Conservation (phyloP, 1,140 invertebrate species). For the Scaptodrosophila lebanonensis region DNA sequence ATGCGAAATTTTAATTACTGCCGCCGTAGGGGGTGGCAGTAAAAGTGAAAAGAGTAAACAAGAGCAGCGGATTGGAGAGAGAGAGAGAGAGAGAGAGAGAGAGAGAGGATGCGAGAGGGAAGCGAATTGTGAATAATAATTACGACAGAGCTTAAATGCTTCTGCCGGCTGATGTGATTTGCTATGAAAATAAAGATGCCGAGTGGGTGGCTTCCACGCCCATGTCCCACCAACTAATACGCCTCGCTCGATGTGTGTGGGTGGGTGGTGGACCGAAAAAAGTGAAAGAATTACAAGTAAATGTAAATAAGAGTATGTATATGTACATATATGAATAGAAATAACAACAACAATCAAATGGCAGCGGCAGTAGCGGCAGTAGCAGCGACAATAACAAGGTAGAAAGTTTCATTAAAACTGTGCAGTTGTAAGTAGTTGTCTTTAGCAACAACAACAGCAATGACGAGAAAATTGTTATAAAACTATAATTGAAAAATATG, state of each 20-base stretch:
- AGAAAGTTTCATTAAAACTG: slow-evolving; percentile 65
- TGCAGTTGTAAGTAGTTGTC: slow-evolving; percentile 24
- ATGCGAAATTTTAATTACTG: slow-evolving; percentile 60
- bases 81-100: background rate
- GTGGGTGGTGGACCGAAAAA: slow-evolving; percentile 35
- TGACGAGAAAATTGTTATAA: slow-evolving; percentile 70
- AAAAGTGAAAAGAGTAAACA: no score
- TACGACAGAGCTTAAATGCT: slow-evolving; percentile 61
- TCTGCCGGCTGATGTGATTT: slow-evolving; percentile 50
- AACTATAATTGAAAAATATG: slow-evolving; percentile 64
- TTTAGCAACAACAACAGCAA: slow-evolving; percentile 47
- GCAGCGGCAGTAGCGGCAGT: no score
- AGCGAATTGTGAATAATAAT: slow-evolving; percentile 58
- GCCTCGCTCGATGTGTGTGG: slow-evolving; percentile 21
- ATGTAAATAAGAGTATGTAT: slow-evolving; percentile 35
- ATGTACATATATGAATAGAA: no score
- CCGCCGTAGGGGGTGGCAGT: slow-evolving; percentile 16
- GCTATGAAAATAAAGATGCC: slow-evolving; percentile 34
- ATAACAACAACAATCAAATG: no score
- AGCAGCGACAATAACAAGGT: no score
- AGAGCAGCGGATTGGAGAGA: no score
- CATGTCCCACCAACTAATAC: no score
- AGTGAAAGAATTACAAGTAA: slow-evolving; percentile 54
- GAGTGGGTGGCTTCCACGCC: slow-evolving; percentile 39
- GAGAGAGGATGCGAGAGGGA: slow-evolving; percentile 27